Evolutionary conservation across 2,113 vertebrate genomes (phyloP), one percentile per base, ranked within the genome.

Genomic region (Acanthochromis polyacanthus): DNA sequence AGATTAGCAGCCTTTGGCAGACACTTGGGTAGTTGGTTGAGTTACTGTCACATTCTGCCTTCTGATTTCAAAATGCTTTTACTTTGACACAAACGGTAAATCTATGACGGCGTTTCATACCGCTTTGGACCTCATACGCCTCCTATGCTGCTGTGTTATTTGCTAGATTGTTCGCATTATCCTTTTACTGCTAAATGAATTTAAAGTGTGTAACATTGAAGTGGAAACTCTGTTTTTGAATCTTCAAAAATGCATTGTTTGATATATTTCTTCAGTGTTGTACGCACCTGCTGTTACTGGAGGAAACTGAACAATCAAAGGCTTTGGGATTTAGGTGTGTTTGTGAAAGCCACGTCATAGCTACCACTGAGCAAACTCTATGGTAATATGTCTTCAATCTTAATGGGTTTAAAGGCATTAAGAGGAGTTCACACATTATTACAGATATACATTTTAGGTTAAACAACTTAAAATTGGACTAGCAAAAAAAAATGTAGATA

Each of bases 1-100:
- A 86, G 87, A 92, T 90, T 86, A 88, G 75, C 71, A 84, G 79
- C 64, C 51, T 84, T 71, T 85, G 74, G 73, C 66, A 83, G 80
- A 66, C 78, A 64, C 65, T n/a, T 10, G 0, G 16, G 38, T 60
- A 48, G 71, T 36, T 66, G 50, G 25, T 67, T 67, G 45, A 79
- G 57, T 57, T 74, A 63, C 19, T 12, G 50, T 30, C 57, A 69
- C 50, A 6, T 14, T 23, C 51, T 43, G 28, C 74, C 52, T 57
- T 45, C 68, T 32, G 14, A 75, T 75, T 11, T 14, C n/a, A 71
- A 71, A 60, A 28, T 55, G 36, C 48, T 66, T 52, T 73, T 50
- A 67, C 65, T 82, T 79, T 78, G 12, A 63, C 48, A 10, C 53
- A 67, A 66, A 46, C 43, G 23, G 52, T 17, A 7, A 40, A 60